Conservation (phyloP, 2,113 vertebrate genomes). For the Thoracochromis brauschi region DNA sequence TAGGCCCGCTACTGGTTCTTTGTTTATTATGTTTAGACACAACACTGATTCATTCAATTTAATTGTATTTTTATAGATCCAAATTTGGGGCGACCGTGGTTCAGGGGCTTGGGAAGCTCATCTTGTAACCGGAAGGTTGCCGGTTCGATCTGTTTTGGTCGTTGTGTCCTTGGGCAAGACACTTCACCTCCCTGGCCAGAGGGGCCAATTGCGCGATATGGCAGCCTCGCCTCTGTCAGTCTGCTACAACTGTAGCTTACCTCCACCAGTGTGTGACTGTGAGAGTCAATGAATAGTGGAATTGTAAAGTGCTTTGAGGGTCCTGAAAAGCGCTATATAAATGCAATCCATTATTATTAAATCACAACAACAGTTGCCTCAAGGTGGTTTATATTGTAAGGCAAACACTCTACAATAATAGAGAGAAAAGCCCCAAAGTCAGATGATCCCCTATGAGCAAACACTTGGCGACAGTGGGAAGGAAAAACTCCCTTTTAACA, state of each 20-base stretch:
- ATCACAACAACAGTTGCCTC: not conserved
- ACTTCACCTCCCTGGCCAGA: not conserved
- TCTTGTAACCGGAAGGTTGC: not conserved
- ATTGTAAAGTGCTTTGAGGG: not conserved
- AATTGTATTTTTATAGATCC: not conserved
- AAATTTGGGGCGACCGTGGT: not conserved
- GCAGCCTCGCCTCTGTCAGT: not conserved
- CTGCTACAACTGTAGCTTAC: not conserved
- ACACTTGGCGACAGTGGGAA: not conserved
- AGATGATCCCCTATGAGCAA: not conserved
- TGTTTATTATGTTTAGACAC: not conserved
- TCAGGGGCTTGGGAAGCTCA: not conserved
- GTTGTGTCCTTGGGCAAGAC: not conserved
- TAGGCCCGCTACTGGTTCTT: not conserved
- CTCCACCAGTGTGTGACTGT: not conserved
- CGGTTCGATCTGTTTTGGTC: not conserved
- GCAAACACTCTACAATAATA: not conserved
- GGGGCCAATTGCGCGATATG: fast-evolving
- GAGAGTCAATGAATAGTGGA: not conserved
- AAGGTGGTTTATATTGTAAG: not conserved
- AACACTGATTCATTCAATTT: not conserved
- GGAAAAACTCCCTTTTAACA: not conserved
- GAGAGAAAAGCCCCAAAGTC: not conserved
- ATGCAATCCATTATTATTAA: not conserved
- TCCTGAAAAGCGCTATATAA: fast-evolving